Evolutionary conservation across 1,140 invertebrate species (phyloP), one percentile per base, ranked within the genome.

Genomic region (Apolygus lucorum): DNA sequence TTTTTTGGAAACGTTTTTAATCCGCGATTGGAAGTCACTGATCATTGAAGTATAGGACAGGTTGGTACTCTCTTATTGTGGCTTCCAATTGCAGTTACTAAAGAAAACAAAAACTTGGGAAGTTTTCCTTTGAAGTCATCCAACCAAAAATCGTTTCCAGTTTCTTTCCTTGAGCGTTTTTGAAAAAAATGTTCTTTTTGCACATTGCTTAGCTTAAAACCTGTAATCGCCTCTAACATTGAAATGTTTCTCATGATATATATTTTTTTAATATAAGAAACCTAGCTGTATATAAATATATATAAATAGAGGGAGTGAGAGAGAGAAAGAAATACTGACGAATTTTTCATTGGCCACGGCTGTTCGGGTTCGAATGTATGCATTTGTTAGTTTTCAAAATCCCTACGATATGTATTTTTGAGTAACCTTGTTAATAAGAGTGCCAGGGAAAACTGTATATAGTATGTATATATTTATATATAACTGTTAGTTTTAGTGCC

Each of bases 401-500:
- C 54, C 54, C 11, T 59, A 8, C 22, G 54, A 59, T 59, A 59
- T 59, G 11, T 59, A 59, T 59, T 59, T 59, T 59, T 59, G 13
- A 59, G 11, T 59, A 59, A 59, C 22, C 11, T 59, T 59, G 54
- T 59, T 59, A 24, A 59, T 59, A 59, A 59, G 34, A 17, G 13
- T 59, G 22, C 54, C 54, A 59, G 54, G 54, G 34, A 42, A 42
- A 59, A 24, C 17, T 59, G 54, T 59, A 59, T 59, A 59, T 59
- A 59, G 34, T 4, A 8, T 59, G 54, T 59, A 59, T 59, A 59
- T 59, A 59, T 59, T 59, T 59, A 59, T 59, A 59, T 17, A 59
- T 59, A 59, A 59, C 54, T 42, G 54, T 59, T 59, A 59, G 54
- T 59, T 17, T 59, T 59, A 59, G 54, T 59, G 54, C 54, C 54